Evolutionary conservation across 2,888 invertebrate genomes (phyloP).

Genomic region (Zaprionus obscuricornis): DNA sequence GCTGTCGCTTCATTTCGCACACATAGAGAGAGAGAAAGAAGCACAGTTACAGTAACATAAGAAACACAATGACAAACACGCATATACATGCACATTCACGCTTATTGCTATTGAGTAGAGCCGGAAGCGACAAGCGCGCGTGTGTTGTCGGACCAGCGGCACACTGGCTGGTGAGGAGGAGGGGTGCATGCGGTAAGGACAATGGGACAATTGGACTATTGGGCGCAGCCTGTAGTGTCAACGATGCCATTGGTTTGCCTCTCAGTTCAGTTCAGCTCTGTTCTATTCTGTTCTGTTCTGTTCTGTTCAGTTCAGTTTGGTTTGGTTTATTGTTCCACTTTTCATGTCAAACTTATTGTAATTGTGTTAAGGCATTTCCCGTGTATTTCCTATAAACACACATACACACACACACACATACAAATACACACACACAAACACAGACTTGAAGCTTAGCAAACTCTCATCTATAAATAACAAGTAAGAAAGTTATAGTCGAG

Average conservation of each 20-base stretch:
- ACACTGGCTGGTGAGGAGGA: not conserved
- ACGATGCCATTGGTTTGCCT: constrained; percentile 45
- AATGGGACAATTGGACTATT: constrained; percentile 51
- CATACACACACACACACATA: constrained; percentile 18
- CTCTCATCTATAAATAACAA: constrained; percentile 63
- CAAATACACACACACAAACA: not conserved
- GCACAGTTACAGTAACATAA: not conserved
- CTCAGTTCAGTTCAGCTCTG: constrained; percentile 36
- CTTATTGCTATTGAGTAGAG: constrained; percentile 25
- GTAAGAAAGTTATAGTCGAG: not conserved
- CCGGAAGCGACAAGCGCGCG: constrained; percentile 61
- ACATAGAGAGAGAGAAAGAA: constrained; percentile 10
- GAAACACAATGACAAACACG: constrained; percentile 23
- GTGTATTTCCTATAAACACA: constrained; percentile 63
- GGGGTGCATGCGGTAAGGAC: constrained; percentile 8
- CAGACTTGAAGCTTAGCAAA: not conserved
- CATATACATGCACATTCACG: constrained; percentile 3
- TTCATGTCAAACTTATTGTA: constrained; percentile 79
- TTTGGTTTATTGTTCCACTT: constrained; percentile 78
- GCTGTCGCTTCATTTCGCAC: constrained; percentile 73
- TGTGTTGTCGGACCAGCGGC: constrained; percentile 17
- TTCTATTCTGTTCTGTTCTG: constrained; percentile 35
- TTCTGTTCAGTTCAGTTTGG: constrained; percentile 54
- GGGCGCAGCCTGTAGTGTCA: constrained; percentile 68
- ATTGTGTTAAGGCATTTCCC: constrained; percentile 79